These are phyloP conservation scores for Ochotona princeps DNA, from an alignment of 2,113 vertebrate species.

Conservation along the genomic window DNA sequence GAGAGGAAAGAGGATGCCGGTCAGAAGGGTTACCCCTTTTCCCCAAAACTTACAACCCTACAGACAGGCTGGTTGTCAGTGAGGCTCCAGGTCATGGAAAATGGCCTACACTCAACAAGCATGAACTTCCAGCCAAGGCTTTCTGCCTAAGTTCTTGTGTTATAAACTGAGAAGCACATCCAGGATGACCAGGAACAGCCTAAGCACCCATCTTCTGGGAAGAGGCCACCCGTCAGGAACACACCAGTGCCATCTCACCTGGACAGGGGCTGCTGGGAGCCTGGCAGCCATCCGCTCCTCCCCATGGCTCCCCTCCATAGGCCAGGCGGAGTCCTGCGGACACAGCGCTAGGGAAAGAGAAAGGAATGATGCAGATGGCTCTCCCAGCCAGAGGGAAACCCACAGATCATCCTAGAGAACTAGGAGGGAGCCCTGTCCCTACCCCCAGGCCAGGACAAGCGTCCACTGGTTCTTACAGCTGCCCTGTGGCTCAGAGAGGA, in stretches of 20 bases:
- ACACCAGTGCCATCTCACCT: slow-evolving; percentile 66
- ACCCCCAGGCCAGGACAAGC: neutral
- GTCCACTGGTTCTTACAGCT: neutral
- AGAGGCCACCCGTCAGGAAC: neutral
- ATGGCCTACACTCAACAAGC: neutral
- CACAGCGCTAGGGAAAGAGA: slow-evolving; percentile 61
- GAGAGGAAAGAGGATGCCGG: neutral
- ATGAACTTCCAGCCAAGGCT: neutral
- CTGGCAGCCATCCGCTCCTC: neutral
- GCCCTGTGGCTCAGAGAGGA: no score
- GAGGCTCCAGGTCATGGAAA: neutral
- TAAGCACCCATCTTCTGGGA: neutral
- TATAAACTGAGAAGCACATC: neutral
- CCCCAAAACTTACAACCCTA: neutral
- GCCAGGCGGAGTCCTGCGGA: slow-evolving; percentile 52
- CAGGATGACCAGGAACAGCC: neutral
- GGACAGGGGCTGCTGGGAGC: neutral
- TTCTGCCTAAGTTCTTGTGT: neutral
- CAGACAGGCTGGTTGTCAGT: neutral
- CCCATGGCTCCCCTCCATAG: neutral
- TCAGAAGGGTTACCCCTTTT: neutral
- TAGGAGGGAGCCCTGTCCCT: neutral
- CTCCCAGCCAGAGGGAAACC: neutral
- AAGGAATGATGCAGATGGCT: neutral
- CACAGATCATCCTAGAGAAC: neutral